These are phyloP conservation scores for Odiellus spinosus DNA, from an alignment of 2,888 invertebrate genomes.

Conservation along the genomic window DNA sequence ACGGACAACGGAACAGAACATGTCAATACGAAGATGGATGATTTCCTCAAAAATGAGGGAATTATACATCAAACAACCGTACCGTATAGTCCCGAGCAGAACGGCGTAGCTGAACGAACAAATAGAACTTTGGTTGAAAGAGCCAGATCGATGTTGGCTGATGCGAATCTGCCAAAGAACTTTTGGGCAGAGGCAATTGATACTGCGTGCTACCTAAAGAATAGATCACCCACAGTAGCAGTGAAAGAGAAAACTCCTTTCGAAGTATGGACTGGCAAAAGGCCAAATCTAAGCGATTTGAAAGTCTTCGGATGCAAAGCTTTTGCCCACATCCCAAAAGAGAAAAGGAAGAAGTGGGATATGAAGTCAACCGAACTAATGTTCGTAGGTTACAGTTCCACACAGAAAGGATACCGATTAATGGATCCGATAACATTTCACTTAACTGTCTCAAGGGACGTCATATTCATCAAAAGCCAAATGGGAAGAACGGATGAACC, in stretches of 20 bases:
- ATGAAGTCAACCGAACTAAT: too few species aligned
- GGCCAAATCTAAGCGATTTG: slow-evolving; percentile 15
- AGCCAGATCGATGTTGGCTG: slow-evolving; percentile 13
- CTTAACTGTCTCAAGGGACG: too few species aligned
- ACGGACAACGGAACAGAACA: slow-evolving; percentile 15
- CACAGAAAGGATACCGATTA: slow-evolving; percentile 14
- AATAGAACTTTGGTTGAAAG: slow-evolving; percentile 20
- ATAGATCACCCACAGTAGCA: slow-evolving; percentile 10
- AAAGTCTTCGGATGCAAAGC: slow-evolving; percentile 16
- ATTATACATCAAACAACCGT: slow-evolving; percentile 16
- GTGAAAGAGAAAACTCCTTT: slow-evolving; percentile 15
- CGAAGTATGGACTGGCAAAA: slow-evolving; percentile 11
- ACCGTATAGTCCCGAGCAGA: too few species aligned
- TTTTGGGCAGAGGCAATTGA: slow-evolving; percentile 20
- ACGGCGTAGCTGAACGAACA: too few species aligned
- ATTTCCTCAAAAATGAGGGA: slow-evolving; percentile 11
- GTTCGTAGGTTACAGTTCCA: too few species aligned
- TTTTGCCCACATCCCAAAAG: slow-evolving; percentile 7
- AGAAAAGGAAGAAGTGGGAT: too few species aligned
- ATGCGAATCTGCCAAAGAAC: slow-evolving; percentile 10
- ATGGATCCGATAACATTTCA: slow-evolving; percentile 5
- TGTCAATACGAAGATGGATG: slow-evolving; percentile 7
- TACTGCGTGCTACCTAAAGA: slow-evolving; percentile 18
- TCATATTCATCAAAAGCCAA: too few species aligned
- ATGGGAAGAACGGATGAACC: too few species aligned